Percentiles rank a stretch among this genome's conserved stretches.
Conservation (phyloP, 2,888 invertebrate species). For the Brachypalpus laphriformis region DNA sequence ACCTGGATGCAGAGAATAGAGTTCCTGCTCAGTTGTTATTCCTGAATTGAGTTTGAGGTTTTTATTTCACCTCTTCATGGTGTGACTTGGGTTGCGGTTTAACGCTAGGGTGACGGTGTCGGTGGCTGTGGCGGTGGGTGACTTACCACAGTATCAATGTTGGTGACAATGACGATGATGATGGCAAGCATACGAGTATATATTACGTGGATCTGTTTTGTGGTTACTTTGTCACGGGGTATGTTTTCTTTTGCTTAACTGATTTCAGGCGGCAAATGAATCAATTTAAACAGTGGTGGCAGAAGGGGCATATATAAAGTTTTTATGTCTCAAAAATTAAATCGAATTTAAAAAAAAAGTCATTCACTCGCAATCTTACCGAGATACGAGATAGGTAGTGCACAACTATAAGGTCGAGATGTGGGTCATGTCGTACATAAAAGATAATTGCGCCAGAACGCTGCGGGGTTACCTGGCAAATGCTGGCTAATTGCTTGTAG, state of each 20-base stretch:
- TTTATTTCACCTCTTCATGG: slow-evolving; percentile 44
- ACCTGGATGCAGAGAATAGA: slow-evolving; percentile 48
- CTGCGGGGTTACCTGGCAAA: too few species aligned
- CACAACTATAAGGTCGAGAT: too few species aligned
- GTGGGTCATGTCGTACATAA: too few species aligned
- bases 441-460: too few species aligned
- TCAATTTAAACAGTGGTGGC: background rate
- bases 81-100: slow-evolving; percentile 49
- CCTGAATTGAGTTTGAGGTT: slow-evolving; percentile 57
- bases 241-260: background rate
- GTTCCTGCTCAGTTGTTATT: slow-evolving; percentile 19
- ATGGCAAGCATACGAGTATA: background rate
- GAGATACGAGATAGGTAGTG: background rate
- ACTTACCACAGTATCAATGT: slow-evolving; percentile 5
- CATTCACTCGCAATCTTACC: background rate
- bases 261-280: background rate
- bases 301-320: background rate
- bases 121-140: too few species aligned
- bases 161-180: slow-evolving; percentile 7
- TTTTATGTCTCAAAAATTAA: background rate
- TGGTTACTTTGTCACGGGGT: slow-evolving; percentile 22
- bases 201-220: slow-evolving; percentile 42
- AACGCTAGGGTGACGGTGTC: background rate
- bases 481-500: too few species aligned
- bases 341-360: background rate